Conservation (phyloP, 1,140 invertebrate species). For the Cataglyphis hispanica region DNA sequence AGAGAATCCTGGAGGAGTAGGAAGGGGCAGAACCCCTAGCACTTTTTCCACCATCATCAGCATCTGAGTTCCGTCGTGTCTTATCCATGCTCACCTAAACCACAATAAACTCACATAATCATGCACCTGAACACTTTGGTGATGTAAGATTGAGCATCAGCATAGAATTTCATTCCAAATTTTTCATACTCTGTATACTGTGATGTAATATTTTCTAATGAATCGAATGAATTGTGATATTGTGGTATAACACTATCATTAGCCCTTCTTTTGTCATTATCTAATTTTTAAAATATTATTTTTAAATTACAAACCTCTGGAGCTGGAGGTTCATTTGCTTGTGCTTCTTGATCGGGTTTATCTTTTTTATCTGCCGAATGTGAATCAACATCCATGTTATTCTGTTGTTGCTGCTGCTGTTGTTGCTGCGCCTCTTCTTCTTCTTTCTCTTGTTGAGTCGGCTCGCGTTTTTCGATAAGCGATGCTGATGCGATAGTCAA, state of each 20-base stretch:
- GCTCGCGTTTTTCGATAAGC: constrained; percentile 93
- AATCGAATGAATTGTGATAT: not conserved
- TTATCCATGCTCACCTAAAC: constrained; percentile 86
- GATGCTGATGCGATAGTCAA: constrained; percentile 94
- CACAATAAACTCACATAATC: constrained; percentile 84
- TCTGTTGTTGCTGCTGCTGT: constrained; percentile 84
- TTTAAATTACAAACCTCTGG: constrained; percentile 84
- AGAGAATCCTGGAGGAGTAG: constrained; percentile 85
- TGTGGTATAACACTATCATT: not conserved
- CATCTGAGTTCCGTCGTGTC: constrained; percentile 83
- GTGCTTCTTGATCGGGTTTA: constrained; percentile 84
- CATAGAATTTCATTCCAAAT: constrained; percentile 40
- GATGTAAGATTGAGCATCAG: constrained; percentile 48
- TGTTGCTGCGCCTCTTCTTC: constrained; percentile 85
- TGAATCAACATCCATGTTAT: constrained; percentile 85
- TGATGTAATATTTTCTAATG: constrained; percentile 10
- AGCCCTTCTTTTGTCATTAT: not conserved
- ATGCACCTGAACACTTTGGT: constrained; percentile 62
- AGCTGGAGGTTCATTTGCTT: constrained; percentile 85
- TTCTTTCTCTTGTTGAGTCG: constrained; percentile 88
- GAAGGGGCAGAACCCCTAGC: constrained; percentile 82
- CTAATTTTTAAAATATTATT: not conserved
- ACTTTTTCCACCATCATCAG: constrained; percentile 81
- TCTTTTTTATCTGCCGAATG: constrained; percentile 82
- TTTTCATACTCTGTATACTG: not conserved